phyloP scores from a whole-genome alignment of 2,797 vertebrate genomes.

The Thunnus albacares region DNA sequence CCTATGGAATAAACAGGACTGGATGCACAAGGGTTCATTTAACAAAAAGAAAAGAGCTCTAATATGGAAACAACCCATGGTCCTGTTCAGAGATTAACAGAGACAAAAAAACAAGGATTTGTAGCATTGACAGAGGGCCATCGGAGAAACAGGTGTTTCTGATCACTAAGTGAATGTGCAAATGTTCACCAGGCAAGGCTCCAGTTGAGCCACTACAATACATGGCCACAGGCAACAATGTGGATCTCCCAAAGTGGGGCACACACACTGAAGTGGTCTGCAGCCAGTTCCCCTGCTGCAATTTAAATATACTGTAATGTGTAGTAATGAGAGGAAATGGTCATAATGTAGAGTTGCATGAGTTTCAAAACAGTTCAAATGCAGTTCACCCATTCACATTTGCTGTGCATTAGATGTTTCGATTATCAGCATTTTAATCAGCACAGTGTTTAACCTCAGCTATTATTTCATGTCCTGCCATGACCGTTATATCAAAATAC shows the following conservation, averaged over 20 bases:
- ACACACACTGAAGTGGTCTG: slow-evolving; percentile 57
- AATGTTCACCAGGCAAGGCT: slow-evolving; percentile 74
- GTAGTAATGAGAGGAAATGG: slow-evolving; percentile 55
- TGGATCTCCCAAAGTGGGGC: slow-evolving; percentile 52
- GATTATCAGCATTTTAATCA: slow-evolving; percentile 45
- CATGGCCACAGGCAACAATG: slow-evolving; percentile 63
- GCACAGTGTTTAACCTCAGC: slow-evolving; percentile 42
- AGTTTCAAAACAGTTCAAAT: slow-evolving; percentile 45
- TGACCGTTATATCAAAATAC: slow-evolving; percentile 59
- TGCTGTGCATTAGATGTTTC: slow-evolving; percentile 42
- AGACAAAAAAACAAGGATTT: slow-evolving; percentile 52
- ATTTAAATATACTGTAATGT: slow-evolving; percentile 47
- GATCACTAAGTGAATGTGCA: slow-evolving; percentile 75
- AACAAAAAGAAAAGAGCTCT: slow-evolving; percentile 70
- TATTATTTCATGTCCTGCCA: slow-evolving; percentile 61
- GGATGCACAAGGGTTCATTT: slow-evolving; percentile 72
- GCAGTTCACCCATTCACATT: slow-evolving; percentile 51
- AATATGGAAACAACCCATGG: slow-evolving; percentile 73
- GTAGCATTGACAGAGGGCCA: slow-evolving; percentile 52
- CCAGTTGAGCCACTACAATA: slow-evolving; percentile 60
- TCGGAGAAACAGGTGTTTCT: slow-evolving; percentile 83
- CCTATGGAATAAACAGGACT: slow-evolving; percentile 68
- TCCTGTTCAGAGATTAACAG: slow-evolving; percentile 68
- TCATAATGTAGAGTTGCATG: slow-evolving; percentile 47
- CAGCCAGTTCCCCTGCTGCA: slow-evolving; percentile 46